Evolutionary conservation across 2,797 vertebrate species (phyloP), one percentile per base, ranked within the genome.

Genomic region (Scolopax bukidnonensis): DNA sequence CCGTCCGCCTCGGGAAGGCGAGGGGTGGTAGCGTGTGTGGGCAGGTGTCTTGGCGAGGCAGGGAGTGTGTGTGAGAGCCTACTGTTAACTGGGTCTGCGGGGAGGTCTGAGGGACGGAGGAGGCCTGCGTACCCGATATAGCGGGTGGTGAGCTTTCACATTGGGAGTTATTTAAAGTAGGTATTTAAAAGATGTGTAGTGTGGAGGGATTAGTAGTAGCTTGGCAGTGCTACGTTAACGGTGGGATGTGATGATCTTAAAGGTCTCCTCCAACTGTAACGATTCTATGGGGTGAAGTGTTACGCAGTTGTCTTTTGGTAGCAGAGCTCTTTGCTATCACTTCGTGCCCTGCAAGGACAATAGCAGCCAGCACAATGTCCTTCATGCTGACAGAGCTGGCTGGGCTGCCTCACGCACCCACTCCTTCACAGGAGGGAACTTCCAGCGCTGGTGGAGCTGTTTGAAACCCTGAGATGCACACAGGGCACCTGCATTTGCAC

Each of bases 291-390:
- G 30, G 1, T 5, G 48, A 32, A 21, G n/a, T 3, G 48, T 10
- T 36, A 2, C 2, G 16, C 27, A 3, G 1, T 38, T 36, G 5
- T 4, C 28, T 25, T 41, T 19, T 10, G 51, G 19, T 13, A 19
- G 41, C 12, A 2, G 36, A n/a, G 51, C 70, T n/a, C 41, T 27
- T 18, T 2, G 40, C 59, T 11, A 11, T 67, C 23, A 0, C 32
- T 4, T 16, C 2, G 3, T 9, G 2, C 25, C 11, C 43, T 6
- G n/a, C 7, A 36, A 28, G 28, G 25, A 16, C 1, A 3, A 10
- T 1, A 18, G 48, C n/a, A 47, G 65, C 48, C 54, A 10, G 60
- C 38, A 5, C 64, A 2, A 1, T 7, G 12, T 9, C 11, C 30
- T 3, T 14, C 36, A 3, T 1, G 2, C 32, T 3, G 4, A 2